phyloP scores from a whole-genome alignment of 2,888 invertebrate species.

The Trachelus stipa region DNA sequence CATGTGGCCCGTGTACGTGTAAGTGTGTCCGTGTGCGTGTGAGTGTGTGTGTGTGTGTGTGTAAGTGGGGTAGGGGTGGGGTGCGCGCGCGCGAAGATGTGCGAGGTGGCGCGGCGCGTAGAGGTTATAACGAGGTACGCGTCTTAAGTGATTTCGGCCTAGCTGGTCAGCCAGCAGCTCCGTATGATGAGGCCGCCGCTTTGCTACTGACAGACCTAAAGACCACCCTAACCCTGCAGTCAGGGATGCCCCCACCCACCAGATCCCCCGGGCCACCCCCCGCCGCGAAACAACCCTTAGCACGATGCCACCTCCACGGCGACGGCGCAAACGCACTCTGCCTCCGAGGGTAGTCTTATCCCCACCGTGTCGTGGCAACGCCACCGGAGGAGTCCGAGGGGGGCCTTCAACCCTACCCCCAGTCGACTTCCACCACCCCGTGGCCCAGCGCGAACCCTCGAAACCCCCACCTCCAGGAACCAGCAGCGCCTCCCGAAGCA shows the following conservation, averaged over 20 bases:
- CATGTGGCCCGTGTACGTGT: slow-evolving; percentile 20
- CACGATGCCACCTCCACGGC: slow-evolving; percentile 63
- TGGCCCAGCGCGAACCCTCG: slow-evolving; percentile 30
- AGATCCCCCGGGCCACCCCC: slow-evolving; percentile 36
- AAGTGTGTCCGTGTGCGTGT: slow-evolving; percentile 28
- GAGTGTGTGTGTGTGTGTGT: slow-evolving; percentile 15
- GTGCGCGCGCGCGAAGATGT: slow-evolving; percentile 49
- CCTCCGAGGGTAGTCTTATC: slow-evolving; percentile 65
- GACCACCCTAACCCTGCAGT: slow-evolving; percentile 66
- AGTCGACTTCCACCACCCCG: slow-evolving; percentile 36
- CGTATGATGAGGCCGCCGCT: slow-evolving; percentile 67
- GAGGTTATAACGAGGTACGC: slow-evolving; percentile 59
- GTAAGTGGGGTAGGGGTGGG: slow-evolving; percentile 32
- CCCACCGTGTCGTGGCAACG: slow-evolving; percentile 50
- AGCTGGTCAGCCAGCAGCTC: slow-evolving; percentile 63
- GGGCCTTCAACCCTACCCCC: slow-evolving; percentile 35
- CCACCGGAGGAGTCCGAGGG: slow-evolving; percentile 9
- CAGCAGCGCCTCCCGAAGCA: slow-evolving; percentile 33
- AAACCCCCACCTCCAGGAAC: slow-evolving; percentile 31
- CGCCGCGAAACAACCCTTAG: slow-evolving; percentile 60
- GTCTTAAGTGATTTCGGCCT: slow-evolving; percentile 64
- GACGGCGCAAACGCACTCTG: slow-evolving; percentile 63
- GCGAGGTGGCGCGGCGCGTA: slow-evolving; percentile 38
- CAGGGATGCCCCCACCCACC: slow-evolving; percentile 43
- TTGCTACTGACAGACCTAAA: slow-evolving; percentile 64